phyloP scores from a whole-genome alignment of 53 echinoderm and acorn worm genomes.

The Arbacia lixula region DNA sequence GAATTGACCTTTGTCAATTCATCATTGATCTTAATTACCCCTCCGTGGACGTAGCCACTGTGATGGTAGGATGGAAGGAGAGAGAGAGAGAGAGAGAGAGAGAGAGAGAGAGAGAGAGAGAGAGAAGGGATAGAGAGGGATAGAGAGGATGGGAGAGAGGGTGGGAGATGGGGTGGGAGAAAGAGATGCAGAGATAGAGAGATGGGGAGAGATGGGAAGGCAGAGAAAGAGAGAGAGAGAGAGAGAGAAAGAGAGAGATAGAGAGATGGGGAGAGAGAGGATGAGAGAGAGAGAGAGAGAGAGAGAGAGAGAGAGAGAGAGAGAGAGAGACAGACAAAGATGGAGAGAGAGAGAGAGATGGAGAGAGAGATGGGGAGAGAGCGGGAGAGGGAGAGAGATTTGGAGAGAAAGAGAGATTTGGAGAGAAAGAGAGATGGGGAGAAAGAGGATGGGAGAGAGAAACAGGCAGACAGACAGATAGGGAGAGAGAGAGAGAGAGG shows the following conservation, averaged over 20 bases:
- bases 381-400: not conserved
- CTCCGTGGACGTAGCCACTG: not conserved
- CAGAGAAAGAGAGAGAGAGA: too few species aligned
- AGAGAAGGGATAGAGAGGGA: not conserved
- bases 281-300: too few species aligned
- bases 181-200: not conserved
- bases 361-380: not conserved
- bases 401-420: not conserved
- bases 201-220: not conserved
- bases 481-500: not conserved
- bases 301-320: too few species aligned
- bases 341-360: not conserved
- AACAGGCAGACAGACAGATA: not conserved
- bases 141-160: not conserved
- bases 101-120: not conserved
- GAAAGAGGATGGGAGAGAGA: not conserved
- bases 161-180: not conserved
- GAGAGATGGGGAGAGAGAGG: too few species aligned
- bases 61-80: not conserved
- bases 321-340: not conserved
- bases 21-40: conserved; percentile 46
- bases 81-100: not conserved
- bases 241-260: too few species aligned
- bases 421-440: not conserved
- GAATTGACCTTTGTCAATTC: conserved; percentile 30